Evolutionary conservation across 2,888 invertebrate genomes (phyloP).

Genomic region (Drosophila subsilvestris): DNA sequence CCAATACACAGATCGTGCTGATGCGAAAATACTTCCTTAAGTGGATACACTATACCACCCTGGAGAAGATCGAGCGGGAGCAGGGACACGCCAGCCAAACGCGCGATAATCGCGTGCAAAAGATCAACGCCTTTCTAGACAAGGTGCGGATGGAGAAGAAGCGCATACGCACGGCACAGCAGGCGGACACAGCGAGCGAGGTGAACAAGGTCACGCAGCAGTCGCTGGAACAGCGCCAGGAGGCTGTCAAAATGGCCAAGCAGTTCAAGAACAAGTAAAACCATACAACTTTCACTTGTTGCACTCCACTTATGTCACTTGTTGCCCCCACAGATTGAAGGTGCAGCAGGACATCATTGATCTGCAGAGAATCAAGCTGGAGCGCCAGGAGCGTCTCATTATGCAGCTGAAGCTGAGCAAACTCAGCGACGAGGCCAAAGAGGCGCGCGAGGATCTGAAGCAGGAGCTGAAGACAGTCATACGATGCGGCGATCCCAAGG

Average conservation of each 20-base stretch:
- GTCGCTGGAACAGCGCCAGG: slow-evolving; percentile 64
- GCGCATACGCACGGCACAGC: slow-evolving; percentile 46
- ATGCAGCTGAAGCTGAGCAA: slow-evolving; percentile 89
- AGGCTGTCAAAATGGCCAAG: slow-evolving; percentile 74
- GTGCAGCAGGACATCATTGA: slow-evolving; percentile 90
- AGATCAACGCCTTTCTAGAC: slow-evolving; percentile 83
- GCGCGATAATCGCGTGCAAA: slow-evolving; percentile 74
- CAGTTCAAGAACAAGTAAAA: slow-evolving; percentile 83
- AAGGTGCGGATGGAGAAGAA: slow-evolving; percentile 82
- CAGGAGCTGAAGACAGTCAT: slow-evolving; percentile 86
- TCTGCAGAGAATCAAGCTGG: slow-evolving; percentile 88
- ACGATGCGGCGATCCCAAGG: slow-evolving; percentile 86
- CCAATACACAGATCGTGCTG: slow-evolving; percentile 51
- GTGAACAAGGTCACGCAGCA: slow-evolving; percentile 49
- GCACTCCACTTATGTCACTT: not conserved
- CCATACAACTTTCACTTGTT: not conserved
- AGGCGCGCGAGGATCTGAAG: slow-evolving; percentile 86
- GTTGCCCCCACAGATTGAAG: slow-evolving; percentile 85
- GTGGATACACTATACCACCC: slow-evolving; percentile 83
- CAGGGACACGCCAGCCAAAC: slow-evolving; percentile 57
- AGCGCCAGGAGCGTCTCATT: slow-evolving; percentile 89
- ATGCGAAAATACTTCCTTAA: slow-evolving; percentile 81
- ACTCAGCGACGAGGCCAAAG: slow-evolving; percentile 87
- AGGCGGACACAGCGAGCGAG: slow-evolving; percentile 12
- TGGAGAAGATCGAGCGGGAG: slow-evolving; percentile 82